Base-by-base conservation (phyloP, 2,888 invertebrate species). In the Strigamia transsilvanica region DNA sequence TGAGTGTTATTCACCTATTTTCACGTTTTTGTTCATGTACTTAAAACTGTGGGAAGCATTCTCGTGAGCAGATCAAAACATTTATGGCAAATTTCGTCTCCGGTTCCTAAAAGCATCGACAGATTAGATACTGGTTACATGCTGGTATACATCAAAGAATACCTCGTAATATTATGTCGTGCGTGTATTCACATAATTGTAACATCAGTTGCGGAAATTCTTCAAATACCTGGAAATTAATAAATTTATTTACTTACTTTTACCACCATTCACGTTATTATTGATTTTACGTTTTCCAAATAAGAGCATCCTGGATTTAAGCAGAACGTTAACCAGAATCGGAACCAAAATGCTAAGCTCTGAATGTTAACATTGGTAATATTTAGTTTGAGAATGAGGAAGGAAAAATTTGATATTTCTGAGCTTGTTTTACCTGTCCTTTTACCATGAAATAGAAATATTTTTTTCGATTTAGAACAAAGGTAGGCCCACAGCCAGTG, bases 251-350 rank as follows among this genome's bases (percentile, higher is more conserved):
- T 46, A 42, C 42, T 42, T 42, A 3, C 10, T 38, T 38, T 2
- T 38, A 38, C 38, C 10, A 10, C 4, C 6, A 10, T 1, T 38
- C 38, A 38, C 38, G 10, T 7, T 6, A 10, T 38, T 38, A 2
- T 38, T 7, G 34, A 7, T 7, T 15, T 46, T 46, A 46, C 46
- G 1, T 46, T 46, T 3, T 46, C 46, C 2, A 46, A 12, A 15
- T n/a, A 46, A 13, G 15, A 13, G 12, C 46, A 46, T 46, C 46
- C 46, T 1, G 46, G 46, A 13, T 46, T 46, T 46, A 46, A 46
- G 15, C 46, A 46, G n/a, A 46, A 46, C 46, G 46, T 46, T 46
- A 46, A 46, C 46, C 46, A 46, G n/a, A 46, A 46, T 46, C 46
- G 5, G 46, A 46, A 46, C 46, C 46, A 46, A 15, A 46, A 46